These are phyloP conservation scores for Rhinoderma darwinii DNA, from an alignment of 2,113 vertebrate genomes.

Conservation along the genomic window DNA sequence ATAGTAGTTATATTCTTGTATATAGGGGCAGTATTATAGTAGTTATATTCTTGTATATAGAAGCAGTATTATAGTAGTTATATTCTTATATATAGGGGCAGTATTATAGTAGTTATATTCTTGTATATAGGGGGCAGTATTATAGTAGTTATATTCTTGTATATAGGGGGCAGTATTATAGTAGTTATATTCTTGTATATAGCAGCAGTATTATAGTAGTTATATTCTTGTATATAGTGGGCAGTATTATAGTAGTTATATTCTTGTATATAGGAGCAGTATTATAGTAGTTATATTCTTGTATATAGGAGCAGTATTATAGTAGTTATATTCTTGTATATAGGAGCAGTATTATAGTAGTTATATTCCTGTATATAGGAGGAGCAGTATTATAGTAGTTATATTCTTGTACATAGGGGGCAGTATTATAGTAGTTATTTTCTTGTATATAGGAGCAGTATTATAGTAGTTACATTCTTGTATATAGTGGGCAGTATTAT, in stretches of 20 bases:
- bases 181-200: constrained; percentile 1
- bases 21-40: background rate
- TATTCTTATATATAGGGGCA: too few species aligned
- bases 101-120: background rate
- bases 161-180: background rate
- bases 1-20: background rate
- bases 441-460: background rate
- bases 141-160: background rate
- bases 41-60: too few species aligned
- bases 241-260: background rate
- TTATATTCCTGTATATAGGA: background rate
- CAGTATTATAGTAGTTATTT: background rate
- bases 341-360: background rate
- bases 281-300: background rate
- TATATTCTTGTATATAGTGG: background rate
- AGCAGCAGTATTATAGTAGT: background rate
- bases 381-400: background rate
- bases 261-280: background rate
- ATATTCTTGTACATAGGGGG: background rate
- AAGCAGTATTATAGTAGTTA: background rate
- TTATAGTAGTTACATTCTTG: constrained; percentile 1
- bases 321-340: background rate
- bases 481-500: background rate
- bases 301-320: too few species aligned
- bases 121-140: background rate